A percentile compares a stretch with the other conserved stretches of the same genome.
These are phyloP conservation scores for Candoia aspera DNA, from an alignment of 2,113 vertebrate genomes.

Conservation along the genomic window DNA sequence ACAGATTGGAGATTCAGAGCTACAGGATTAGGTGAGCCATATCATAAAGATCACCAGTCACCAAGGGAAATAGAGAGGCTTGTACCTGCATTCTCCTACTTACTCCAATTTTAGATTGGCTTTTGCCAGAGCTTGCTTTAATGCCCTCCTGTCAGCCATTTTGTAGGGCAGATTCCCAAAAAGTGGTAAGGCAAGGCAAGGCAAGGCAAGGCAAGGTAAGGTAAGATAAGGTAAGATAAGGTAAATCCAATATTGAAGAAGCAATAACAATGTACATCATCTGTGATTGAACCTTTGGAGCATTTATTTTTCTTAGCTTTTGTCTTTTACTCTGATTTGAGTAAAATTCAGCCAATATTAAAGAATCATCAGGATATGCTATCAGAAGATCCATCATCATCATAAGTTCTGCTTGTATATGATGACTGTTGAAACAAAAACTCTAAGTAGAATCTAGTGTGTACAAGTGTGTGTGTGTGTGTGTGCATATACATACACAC, in stretches of 20 bases:
- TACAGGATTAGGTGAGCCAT: neutral
- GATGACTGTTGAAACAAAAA: neutral
- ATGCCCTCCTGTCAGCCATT: neutral
- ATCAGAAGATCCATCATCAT: neutral
- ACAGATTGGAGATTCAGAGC: neutral
- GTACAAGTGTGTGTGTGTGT: too few species aligned
- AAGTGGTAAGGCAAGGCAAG: neutral
- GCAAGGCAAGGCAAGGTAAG: too few species aligned
- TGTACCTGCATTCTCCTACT: neutral
- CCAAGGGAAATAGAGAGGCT: neutral
- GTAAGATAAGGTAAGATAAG: neutral
- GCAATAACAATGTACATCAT: neutral
- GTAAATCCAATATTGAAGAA: neutral
- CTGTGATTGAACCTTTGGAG: neutral
- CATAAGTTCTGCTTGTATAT: neutral
- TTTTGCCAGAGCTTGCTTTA: neutral
- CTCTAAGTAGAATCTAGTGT: too few species aligned
- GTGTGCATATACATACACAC: too few species aligned
- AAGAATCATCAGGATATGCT: neutral
- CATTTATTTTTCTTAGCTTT: neutral
- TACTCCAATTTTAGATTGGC: neutral
- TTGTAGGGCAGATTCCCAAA: neutral
- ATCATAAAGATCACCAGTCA: neutral
- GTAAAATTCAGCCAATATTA: neutral
- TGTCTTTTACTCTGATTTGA: neutral